A percentile compares a stretch with the other conserved stretches of the same genome.
These are phyloP conservation scores for Taphrorychus bicolor DNA, from an alignment of 2,888 invertebrate species.

Conservation along the genomic window DNA sequence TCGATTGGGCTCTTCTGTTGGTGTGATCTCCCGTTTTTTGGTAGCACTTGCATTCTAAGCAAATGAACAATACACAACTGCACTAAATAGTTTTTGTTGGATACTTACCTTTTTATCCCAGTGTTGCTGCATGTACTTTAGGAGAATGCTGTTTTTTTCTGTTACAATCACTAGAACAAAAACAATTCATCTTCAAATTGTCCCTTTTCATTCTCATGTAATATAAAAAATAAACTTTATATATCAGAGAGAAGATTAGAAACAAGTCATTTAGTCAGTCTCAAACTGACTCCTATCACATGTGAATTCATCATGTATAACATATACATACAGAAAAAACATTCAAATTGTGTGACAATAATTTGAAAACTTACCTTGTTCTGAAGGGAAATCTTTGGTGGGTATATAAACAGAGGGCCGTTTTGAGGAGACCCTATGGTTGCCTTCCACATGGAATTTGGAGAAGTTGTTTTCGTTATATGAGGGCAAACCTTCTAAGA, in stretches of 20 bases:
- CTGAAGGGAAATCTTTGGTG: constrained; percentile 90
- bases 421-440: constrained; percentile 81
- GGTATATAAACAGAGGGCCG: constrained; percentile 91
- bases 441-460: constrained; percentile 86
- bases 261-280: constrained; percentile 16
- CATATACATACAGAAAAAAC: background rate
- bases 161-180: constrained; percentile 86
- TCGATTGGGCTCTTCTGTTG: constrained; percentile 54
- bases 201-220: background rate
- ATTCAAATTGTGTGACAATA: background rate
- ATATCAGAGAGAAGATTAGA: constrained; percentile 29
- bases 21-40: constrained; percentile 55
- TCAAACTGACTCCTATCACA: constrained; percentile 13
- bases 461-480: constrained; percentile 92
- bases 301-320: constrained; percentile 13
- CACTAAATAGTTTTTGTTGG: background rate
- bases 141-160: constrained; percentile 92
- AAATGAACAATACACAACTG: constrained; percentile 10
- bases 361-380: constrained; percentile 76
- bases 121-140: constrained; percentile 93
- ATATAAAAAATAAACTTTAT: background rate
- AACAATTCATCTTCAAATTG: constrained; percentile 2
- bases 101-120: constrained; percentile 90
- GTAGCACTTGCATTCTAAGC: constrained; percentile 47
- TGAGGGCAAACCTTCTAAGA: constrained; percentile 89